Percentiles rank a stretch among this genome's conserved stretches.
These are phyloP conservation scores for Ricordea florida DNA, from an alignment of 92 coral and sea anemone genomes.

Conservation along the genomic window DNA sequence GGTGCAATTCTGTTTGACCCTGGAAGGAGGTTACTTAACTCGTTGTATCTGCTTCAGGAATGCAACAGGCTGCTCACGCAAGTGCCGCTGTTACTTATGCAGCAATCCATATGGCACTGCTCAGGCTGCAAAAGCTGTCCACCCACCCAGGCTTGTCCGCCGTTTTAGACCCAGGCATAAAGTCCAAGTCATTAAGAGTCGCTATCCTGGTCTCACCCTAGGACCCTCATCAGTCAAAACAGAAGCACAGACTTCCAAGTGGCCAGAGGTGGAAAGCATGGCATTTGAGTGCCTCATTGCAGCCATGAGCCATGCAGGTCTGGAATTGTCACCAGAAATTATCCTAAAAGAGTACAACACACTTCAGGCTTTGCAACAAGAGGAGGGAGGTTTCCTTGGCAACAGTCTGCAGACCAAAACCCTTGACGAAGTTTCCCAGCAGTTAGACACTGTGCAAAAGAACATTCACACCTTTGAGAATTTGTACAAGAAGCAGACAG, in stretches of 20 bases:
- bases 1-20: conserved; percentile 58
- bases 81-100: conserved; percentile 72
- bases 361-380: conserved; percentile 9
- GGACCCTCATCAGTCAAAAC: background rate
- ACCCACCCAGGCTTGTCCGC: conserved; percentile 29
- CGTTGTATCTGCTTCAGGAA: conserved; percentile 75
- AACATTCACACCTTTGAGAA: conserved; percentile 38
- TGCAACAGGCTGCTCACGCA: conserved; percentile 62
- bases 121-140: conserved; percentile 32
- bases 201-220: conserved; percentile 11
- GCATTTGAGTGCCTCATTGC: conserved; percentile 49
- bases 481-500: conserved; percentile 62
- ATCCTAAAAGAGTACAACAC: conserved; percentile 46
- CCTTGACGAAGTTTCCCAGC: conserved; percentile 43
- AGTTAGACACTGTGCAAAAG: conserved; percentile 31
- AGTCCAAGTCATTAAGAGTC: conserved; percentile 56
- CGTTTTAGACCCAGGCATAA: conserved; percentile 66
- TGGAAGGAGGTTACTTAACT: conserved; percentile 56
- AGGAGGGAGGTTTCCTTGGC: conserved; percentile 22
- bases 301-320: conserved; percentile 51
- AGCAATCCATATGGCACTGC: conserved; percentile 74
- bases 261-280: conserved; percentile 57
- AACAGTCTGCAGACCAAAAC: conserved; percentile 26
- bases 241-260: conserved; percentile 6
- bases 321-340: conserved; percentile 50